Base-by-base conservation (phyloP, 2,888 invertebrate species). In the Chelonus formosanus region DNA sequence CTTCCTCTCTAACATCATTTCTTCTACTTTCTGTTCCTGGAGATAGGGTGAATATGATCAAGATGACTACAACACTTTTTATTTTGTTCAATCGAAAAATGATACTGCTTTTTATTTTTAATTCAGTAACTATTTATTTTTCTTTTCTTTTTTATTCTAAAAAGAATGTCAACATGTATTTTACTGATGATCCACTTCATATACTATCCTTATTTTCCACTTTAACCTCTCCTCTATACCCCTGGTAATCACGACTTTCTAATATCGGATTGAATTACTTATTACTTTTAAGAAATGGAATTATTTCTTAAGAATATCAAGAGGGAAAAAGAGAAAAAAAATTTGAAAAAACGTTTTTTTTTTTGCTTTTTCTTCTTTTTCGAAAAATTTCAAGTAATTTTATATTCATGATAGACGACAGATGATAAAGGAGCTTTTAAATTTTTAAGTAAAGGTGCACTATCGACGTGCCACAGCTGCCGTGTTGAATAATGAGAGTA, bases 141-240 rank as follows among this genome's bases (percentile, higher is more conserved):
- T 40, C 40, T 40, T 40, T 40, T 40, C 6, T 40, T 40, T 40
- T 40, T 40, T 40, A 40, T 40, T 5, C 40, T 40, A 6, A 5
- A 3, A 44, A 55, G 47, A 40, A 57, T 60, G 63, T 65, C 67
- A 43, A 43, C 56, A 61, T 59, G 63, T 57, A 60, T 66, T 58
- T 62, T 63, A 67, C 67, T 66, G 68, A 20, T 20, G 20, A 65
- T 69, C 65, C 67, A 69, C 69, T 71, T 69, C 67, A 67, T 66
- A 61, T 69, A 71, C 69, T 71, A 69, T 69, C 65, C 48, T 61
- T 65, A 68, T 66, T 71, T 71, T 52, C 66, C 66, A 67, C 69
- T 64, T 53, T 48, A 66, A 71, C 69, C 63, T 67, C 63, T 58
- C 60, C 65, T 56, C 56, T 48, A 40, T 61, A 40, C 53, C 55